Base-by-base conservation (phyloP, 1,140 invertebrate species). In the Dendrolimus punctatus region DNA sequence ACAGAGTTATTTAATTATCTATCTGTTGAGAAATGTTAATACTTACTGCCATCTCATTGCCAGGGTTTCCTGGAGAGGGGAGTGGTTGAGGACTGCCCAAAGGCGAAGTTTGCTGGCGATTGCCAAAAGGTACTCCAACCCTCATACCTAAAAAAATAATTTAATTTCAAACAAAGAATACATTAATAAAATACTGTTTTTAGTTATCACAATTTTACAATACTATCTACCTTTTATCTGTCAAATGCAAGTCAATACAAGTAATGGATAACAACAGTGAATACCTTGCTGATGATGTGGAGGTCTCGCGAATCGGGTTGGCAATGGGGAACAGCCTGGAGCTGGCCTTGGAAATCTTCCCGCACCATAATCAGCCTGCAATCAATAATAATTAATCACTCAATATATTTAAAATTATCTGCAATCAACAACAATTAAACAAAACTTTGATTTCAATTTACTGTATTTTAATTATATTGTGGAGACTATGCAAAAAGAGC, bases 201-300 rank as follows among this genome's bases (percentile, higher is more conserved):
- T 23, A 23, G 23, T 23, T 23, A 23, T 3, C 23, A 23, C 1
- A 23, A 3, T 23, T 23, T 23, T 23, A 23, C 23, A 23, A 23
- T 2, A 23, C 3, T 23, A 23, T 23, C 23, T 23, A 23, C 23
- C 23, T 23, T 23, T 23, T 23, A 2, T 23, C 23, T 23, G 23
- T 2, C 23, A 23, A 23, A 23, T 23, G 23, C 23, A 23, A 23
- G 23, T 23, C 23, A 23, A 23, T 23, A 23, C 23, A 23, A 23
- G 23, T 23, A 23, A 2, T 23, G 23, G 23, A 23, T 23, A 23
- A 3, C 23, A 23, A 23, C 23, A 23, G 23, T 23, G 3, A 23
- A 51, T 73, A 86, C 85, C 87, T 80, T 88, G 86, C 58, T 87
- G 85, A 61, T 88, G 85, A 60, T 88, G 84, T 8, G 82, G 86